Base-by-base conservation (phyloP, 2,797 vertebrate species). In the Vespertilio murinus region DNA sequence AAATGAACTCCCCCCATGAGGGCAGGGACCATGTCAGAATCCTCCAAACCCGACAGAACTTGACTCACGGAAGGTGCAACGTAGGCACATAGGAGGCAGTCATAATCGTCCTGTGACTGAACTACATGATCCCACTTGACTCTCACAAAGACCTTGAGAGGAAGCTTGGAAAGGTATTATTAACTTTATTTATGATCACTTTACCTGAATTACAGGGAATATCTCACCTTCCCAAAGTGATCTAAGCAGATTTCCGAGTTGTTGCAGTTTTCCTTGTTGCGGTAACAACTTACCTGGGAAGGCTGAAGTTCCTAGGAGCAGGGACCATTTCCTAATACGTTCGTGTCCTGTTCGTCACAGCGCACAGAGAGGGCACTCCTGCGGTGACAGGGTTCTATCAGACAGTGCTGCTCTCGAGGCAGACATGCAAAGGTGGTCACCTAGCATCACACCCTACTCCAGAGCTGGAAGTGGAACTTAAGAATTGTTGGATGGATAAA, bases 401-500 rank as follows among this genome's bases (percentile, higher is more conserved):
- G 61, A 64, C 61, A n/a, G 61, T 38, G 20, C 35, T 71, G 22
- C 18, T 59, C 23, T 8, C 23, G 40, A 85, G 61, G 54, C 12
- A 54, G 49, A n/a, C n/a, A n/a, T n/a, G 33, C 38, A 56, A n/a
- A 47, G n/a, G 17, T 67, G 86, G 80, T n/a, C n/a, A 70, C n/a
- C 80, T 90, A 35, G 64, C 47, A 59, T 28, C 87, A 93, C 25
- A 70, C 22, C 9, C 42, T 56, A 22, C 56, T 75, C 94, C 40
- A 79, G 78, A 88, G 70, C n/a, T 28, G 40, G 69, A 79, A 64
- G 83, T 56, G 14, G 47, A 71, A 69, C 78, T 83, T 45, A 83
- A 78, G 91, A 70, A 38, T 74, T 69, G 92, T 81, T 96, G 65
- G 82, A 94, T 82, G 75, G 91, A 40, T 71, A 95, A 82, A 78